Evolutionary conservation across 2,888 invertebrate genomes (phyloP), one percentile per base, ranked within the genome.

Genomic region (Anoplius nigerrimus): DNA sequence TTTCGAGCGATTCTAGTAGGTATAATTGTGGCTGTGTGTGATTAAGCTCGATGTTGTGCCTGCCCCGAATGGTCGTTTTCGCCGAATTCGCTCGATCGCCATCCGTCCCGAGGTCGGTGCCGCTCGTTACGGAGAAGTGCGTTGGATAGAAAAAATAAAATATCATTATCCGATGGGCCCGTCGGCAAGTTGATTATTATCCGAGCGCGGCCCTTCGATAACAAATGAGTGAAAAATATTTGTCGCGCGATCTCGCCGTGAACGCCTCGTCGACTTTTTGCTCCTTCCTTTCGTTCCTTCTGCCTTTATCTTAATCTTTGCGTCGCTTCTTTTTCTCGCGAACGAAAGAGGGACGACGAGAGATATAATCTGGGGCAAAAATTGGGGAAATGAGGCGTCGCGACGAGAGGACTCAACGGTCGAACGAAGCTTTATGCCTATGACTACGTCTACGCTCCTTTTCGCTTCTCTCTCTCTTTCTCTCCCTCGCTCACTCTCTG

Each of bases 141-240:
- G 46, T 24, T 24, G 46, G 24, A 59, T 59, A 59, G 58, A 59
- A 59, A 59, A 48, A 59, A 59, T 59, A 46, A 48, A 59, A 59
- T 59, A 59, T 59, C 27, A 48, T 57, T 48, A 24, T 45, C 42
- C 16, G 43, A 34, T 34, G 45, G 27, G 48, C 20, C n/a, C 45
- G 21, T 42, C 57, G 43, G 20, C 24, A 27, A 34, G n/a, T 18
- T 55, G 24, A 20, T 48, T 48, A 20, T 1, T 20, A 48, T 16
- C 57, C 53, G 42, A 56, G 22, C 52, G 66, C 62, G 59, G 63
- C 74, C 77, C 58, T 69, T 77, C 74, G 76, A 75, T 79, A 76
- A 79, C 77, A 76, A 74, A 77, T 77, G 70, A 77, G 71, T 68
- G 69, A 72, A 71, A 77, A 77, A 77, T 71, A 76, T 6, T 53